Base-by-base conservation (phyloP, 2,888 invertebrate genomes). In the Myathropa florea region DNA sequence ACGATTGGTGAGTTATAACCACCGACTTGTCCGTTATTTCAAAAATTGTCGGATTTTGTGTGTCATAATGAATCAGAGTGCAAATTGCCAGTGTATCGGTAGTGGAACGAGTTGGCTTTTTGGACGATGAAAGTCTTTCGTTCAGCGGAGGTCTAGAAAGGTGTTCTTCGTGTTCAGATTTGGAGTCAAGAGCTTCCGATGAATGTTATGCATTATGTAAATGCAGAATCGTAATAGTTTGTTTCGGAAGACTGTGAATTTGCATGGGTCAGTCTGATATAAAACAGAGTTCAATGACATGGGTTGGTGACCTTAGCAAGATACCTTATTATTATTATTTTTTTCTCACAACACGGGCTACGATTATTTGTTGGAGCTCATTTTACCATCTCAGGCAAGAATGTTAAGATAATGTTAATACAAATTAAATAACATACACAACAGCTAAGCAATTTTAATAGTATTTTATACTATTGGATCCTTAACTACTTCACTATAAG, bases 11-110 rank as follows among this genome's bases (percentile, higher is more conserved):
- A 72, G 59, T 63, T 59, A 68, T 68, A 68, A 72, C 61, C 46
- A 68, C 23, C 46, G 63, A 72, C 57, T 30, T 21, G 21, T 57
- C 84, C 64, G 81, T 85, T 73, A 81, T 73, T 30, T 76, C 59
- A 33, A 53, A 70, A 57, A 68, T 79, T 65, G 61, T 18, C 59
- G 57, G 39, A 63, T 65, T 70, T 57, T 39, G 61, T 70, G 39
- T 73, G 81, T 60, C 80, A 80, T 84, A 71, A 75, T 71, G 76
- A 76, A 76, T 67, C 26, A 61, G 23, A 63, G 36, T 76, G 75
- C 64, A 36, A 55, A 84, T 36, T 61, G 79, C 53, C 46, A 46
- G 46, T 18, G 46, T 46, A 6, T 46, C 46, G 18, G 57, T 57
- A 24, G 14, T 23, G 23, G 57, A 57, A 57, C 23, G 12, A 24